Base-by-base conservation (phyloP, 2,888 invertebrate genomes). In the Dryococelus australis region DNA sequence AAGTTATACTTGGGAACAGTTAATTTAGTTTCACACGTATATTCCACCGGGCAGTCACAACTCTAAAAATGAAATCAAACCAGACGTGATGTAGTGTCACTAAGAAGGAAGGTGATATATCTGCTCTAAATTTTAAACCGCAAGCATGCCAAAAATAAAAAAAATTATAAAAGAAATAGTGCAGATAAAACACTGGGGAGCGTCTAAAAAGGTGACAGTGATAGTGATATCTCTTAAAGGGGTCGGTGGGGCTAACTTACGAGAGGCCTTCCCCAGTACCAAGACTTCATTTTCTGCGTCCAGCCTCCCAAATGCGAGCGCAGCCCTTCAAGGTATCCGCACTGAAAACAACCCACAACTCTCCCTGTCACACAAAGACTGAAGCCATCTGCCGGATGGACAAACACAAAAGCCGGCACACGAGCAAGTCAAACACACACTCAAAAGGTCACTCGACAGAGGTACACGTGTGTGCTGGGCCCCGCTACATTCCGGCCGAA, bases 201-300 rank as follows among this genome's bases (percentile, higher is more conserved):
- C 13, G 27, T 35, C 86, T 86, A 80, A 47, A 78, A 51, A 87
- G 87, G 81, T 43, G 87, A 65, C 16, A 65, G 24, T 65, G 10
- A n/a, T 65, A 24, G 65, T 65, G 65, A 65, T 16, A 10, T 47
- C 8, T 47, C 12, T 47, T 47, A 1, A 65, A 24, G n/a, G 65
- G 65, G 8, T n/a, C n/a, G 24, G 65, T 12, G 65, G 24, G 65
- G 92, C 92, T 92, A 95, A 97, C 97, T 97, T 97, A 97, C 97
- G 95, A 97, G 97, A 96, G 97, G 97, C 96, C 97, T 96, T 95
- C 97, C 97, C 97, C 97, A 97, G 96, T 97, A 97, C 97, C 97
- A 97, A 95, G 97, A 97, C 95, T 97, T 97, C 95, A 97, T 97
- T 96, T 97, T 97, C 96, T 97, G 97, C 95, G 97, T 97, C 96